Conservation (phyloP, 2,888 invertebrate species). For the Cephus sareptanus region DNA sequence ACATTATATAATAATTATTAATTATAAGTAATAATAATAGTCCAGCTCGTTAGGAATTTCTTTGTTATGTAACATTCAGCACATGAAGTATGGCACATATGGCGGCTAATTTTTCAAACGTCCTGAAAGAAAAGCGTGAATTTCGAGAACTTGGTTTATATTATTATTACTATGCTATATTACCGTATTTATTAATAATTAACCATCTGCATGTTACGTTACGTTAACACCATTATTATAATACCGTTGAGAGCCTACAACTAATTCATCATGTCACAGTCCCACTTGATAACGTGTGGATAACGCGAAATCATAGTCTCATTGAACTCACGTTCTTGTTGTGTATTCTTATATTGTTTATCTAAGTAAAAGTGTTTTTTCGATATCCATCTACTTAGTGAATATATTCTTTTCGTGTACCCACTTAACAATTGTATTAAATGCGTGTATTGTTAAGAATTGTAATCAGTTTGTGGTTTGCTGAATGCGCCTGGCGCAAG, state of each 20-base stretch:
- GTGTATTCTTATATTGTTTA: constrained; percentile 29
- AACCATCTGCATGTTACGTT: neutral
- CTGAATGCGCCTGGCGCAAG: neutral
- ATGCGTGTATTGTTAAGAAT: neutral
- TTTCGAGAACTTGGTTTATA: neutral
- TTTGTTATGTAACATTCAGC: neutral
- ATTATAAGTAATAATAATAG: neutral
- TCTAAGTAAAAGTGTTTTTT: constrained; percentile 16
- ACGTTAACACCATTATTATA: neutral
- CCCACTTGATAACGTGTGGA: neutral
- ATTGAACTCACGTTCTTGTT: constrained; percentile 8
- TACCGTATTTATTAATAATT: neutral
- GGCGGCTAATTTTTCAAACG: neutral
- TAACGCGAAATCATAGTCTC: neutral
- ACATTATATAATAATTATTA: neutral
- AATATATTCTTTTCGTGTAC: neutral
- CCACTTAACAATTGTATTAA: neutral
- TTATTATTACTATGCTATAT: neutral
- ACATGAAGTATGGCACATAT: neutral
- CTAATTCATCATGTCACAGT: neutral
- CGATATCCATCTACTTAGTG: neutral
- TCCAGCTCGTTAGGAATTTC: neutral
- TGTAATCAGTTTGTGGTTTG: neutral
- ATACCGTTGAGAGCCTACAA: neutral
- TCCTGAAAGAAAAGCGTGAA: neutral